A percentile compares a stretch with the other conserved stretches of the same genome.
Evolutionary conservation across 1,140 invertebrate genomes (phyloP).

Genomic region (Protaetia brevitarsis): DNA sequence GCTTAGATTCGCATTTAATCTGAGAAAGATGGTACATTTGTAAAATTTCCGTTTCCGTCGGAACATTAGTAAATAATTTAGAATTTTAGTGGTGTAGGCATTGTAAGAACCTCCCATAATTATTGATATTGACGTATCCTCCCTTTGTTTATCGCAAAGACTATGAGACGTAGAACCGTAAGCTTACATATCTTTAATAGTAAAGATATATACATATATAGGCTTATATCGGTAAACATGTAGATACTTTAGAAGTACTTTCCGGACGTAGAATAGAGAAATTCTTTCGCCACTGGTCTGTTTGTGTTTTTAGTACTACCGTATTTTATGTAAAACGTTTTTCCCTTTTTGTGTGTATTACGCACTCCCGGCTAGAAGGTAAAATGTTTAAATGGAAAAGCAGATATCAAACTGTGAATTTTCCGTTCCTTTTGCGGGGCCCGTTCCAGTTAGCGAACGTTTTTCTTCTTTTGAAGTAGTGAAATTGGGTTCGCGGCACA

Average conservation of each 20-base stretch:
- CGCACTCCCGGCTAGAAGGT: not conserved
- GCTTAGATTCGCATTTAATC: too few relatives aligned
- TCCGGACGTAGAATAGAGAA: not conserved
- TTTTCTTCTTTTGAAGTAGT: slow-evolving; percentile 10
- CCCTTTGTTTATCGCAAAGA: too few relatives aligned
- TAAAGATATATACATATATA: too few relatives aligned
- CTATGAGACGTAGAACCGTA: too few relatives aligned
- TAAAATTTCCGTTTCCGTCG: too few relatives aligned
- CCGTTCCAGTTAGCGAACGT: not conserved
- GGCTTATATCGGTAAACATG: too few relatives aligned
- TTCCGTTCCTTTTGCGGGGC: not conserved
- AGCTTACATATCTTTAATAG: too few relatives aligned
- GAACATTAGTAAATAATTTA: too few relatives aligned
- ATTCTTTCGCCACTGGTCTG: not conserved
- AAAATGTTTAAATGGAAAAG: slow-evolving; percentile 6
- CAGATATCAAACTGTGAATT: not conserved
- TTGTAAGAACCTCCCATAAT: too few relatives aligned
- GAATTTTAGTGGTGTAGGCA: too few relatives aligned
- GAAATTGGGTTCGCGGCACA: not conserved
- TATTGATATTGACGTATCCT: too few relatives aligned
- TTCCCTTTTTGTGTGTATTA: slow-evolving; percentile 3
- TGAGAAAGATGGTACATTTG: too few relatives aligned
- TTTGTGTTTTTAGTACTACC: not conserved
- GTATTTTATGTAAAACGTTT: slow-evolving; percentile 14
- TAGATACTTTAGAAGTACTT: not conserved